Evolutionary conservation across 2,797 vertebrate genomes (phyloP), one percentile per base, ranked within the genome.

Genomic region (Hephaestus fuliginosus): DNA sequence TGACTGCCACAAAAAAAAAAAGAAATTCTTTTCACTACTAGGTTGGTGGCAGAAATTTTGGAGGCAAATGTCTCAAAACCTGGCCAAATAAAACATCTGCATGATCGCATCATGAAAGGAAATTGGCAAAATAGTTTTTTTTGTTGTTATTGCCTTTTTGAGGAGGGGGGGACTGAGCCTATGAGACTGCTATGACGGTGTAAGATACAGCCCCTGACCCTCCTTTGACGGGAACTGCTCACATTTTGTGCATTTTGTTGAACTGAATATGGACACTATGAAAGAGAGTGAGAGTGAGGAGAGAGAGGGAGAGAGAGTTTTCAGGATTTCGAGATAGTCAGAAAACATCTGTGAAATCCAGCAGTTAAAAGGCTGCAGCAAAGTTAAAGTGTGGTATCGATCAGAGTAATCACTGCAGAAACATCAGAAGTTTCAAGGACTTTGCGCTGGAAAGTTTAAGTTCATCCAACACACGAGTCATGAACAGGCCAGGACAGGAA

Each of bases 391-490:
- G 78, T 60, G 18, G 12, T 70, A 90, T 90, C 30, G 76, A 90
- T 87, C 82, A 63, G n/a, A 30, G 41, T 36, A 49, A 65, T 76
- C 63, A 22, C 78, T 43, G 33, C 74, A 80, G 73, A 76, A 75
- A 51, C 65, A 77, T 58, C 60, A 58, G 22, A 89, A 36, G 79
- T 78, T 88, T 90, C 77, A 91, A 89, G 79, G 81, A 76, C 82
- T 81, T 30, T 6, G 60, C 9, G 0, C 41, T 51, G 52, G 58
- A 73, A 87, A 74, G 83, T 85, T 86, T 28, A 86, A 81, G 75
- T 84, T 85, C 60, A 72, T 82, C 28, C 44, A 82, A 61, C 62
- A 49, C 63, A 48, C 11, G 1, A 69, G 55, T 56, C 25, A n/a
- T 70, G 65, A 33, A 44, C 22, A 17, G 60, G 41, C 48, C 71